Evolutionary conservation across 2,888 invertebrate species (phyloP), one percentile per base, ranked within the genome.

Genomic region (Teinopalpus imperialis): DNA sequence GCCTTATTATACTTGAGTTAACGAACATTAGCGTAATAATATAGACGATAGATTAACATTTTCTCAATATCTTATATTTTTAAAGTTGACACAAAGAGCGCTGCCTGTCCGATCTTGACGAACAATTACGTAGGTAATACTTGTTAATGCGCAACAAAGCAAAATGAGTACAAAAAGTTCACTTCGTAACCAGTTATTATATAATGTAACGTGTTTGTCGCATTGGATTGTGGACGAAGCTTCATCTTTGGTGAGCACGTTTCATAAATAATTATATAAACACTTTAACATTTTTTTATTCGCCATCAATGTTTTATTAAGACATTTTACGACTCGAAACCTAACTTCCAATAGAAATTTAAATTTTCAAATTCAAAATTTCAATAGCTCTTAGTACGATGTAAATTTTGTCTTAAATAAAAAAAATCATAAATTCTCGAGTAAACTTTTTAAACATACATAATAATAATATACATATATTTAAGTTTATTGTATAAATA

Each of bases 141-240:
- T 39, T 37, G 37, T 39, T 39, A 37, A 39, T 39, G 45, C 45
- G 40, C 39, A 40, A 39, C 40, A 45, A 45, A 40, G 40, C 16
- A 32, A 34, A 45, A 40, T 45, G 39, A 12, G 40, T 27, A 39
- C 40, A 40, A 45, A 45, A 45, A 40, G 40, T 45, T 40, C 29
- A 23, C 14, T 45, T 29, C 20, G 40, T 32, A 40, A 45, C 32
- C 32, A 45, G 45, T 45, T 40, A 26, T 44, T 44, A 45, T 12
- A 35, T 45, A 45, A 45, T 23, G 31, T 14, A 9, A 13, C 37
- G 31, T 26, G 36, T 43, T 43, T 36, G 32, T 42, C 36, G 32
- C 43, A 40, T 29, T 43, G 30, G 9, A 41, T 30, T 24, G 36
- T 31, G 24, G 27, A 34, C 23, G 21, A 34, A 39, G 34, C 32